phyloP scores from a whole-genome alignment of 2,113 vertebrate species.

The Cheirogaleus medius region DNA sequence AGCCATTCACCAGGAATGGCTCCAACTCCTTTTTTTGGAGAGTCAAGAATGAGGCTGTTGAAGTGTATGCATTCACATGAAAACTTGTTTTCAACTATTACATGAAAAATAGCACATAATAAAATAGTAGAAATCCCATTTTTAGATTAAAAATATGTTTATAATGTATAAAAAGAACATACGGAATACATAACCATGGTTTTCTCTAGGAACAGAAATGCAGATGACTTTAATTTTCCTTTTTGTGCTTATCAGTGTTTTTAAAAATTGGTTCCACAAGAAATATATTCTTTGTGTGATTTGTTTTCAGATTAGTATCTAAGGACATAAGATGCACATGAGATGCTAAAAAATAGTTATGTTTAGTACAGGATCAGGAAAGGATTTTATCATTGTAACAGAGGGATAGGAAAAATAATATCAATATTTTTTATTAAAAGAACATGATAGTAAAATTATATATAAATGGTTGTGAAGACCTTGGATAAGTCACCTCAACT shows the following conservation, averaged over 20 bases:
- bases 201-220: not conserved
- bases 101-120: not conserved
- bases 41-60: not conserved
- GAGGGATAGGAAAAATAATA: not conserved
- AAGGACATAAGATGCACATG: not conserved
- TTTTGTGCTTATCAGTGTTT: not conserved
- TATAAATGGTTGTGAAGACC: not conserved
- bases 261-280: not conserved
- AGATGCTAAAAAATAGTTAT: not conserved
- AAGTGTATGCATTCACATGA: not conserved
- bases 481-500: not conserved
- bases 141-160: not conserved
- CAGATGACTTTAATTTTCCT: not conserved
- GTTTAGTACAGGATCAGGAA: not conserved
- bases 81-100: not conserved
- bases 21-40: not conserved
- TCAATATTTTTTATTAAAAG: not conserved
- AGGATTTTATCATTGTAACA: not conserved
- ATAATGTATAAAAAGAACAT: not conserved
- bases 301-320: not conserved
- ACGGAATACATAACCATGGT: not conserved
- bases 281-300: not conserved
- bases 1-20: constrained; percentile 4
- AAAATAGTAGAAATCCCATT: not conserved
- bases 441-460: not conserved